Conservation (phyloP, 2,888 invertebrate species). For the Apantesis nais region DNA sequence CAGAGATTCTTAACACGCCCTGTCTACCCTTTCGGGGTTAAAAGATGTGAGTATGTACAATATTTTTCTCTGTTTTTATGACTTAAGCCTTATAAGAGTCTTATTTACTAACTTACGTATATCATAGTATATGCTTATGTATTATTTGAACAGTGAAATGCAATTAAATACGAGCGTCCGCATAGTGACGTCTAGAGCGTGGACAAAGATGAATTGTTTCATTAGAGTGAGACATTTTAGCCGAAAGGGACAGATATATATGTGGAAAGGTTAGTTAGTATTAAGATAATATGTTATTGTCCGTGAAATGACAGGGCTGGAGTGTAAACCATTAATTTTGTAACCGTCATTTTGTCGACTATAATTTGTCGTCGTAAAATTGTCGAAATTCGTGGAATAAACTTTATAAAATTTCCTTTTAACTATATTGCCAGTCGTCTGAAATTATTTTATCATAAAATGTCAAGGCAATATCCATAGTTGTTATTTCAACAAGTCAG, state of each 20-base stretch:
- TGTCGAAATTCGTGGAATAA: background rate
- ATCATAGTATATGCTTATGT: no score
- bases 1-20: no score
- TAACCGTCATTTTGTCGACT: background rate
- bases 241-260: conserved; percentile 25
- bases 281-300: conserved; percentile 41
- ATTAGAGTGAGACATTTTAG: conserved; percentile 20
- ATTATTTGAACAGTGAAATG: conserved; percentile 16
- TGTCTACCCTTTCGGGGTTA: no score
- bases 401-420: background rate
- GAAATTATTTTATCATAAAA: background rate
- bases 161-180: conserved; percentile 20
- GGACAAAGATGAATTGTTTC: conserved; percentile 42
- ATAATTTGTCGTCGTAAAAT: background rate
- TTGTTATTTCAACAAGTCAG: background rate
- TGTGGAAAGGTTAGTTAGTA: conserved; percentile 39
- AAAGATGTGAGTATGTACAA: no score
- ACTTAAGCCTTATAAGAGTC: no score
- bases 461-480: background rate
- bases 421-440: background rate
- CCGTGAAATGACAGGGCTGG: conserved; percentile 24
- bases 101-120: no score
- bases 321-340: background rate
- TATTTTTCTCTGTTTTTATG: no score
- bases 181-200: conserved; percentile 20